phyloP scores from a whole-genome alignment of 2,113 vertebrate genomes.

The Rostratula benghalensis region DNA sequence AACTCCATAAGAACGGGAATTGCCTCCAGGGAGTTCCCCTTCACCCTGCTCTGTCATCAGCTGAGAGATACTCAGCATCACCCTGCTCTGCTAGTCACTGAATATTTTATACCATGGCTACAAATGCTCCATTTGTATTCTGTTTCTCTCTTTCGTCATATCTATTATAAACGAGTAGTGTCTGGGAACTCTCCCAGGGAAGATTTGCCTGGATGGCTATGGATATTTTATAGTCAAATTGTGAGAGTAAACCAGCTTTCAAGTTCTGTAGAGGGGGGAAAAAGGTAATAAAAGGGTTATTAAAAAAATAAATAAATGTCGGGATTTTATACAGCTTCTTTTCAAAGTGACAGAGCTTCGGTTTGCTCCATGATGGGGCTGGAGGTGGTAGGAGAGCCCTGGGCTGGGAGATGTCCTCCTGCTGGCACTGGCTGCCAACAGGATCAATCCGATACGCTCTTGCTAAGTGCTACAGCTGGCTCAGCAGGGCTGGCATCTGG shows the following conservation, averaged over 20 bases:
- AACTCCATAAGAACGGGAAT: not conserved
- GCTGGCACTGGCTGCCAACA: not conserved
- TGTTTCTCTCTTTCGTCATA: slow-evolving; percentile 68
- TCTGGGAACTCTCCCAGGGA: slow-evolving; percentile 70
- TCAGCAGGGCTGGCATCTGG: not conserved
- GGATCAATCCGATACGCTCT: not conserved
- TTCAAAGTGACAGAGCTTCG: not conserved
- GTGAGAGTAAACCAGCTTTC: slow-evolving; percentile 64
- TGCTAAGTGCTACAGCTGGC: not conserved
- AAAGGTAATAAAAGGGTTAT: slow-evolving; percentile 67
- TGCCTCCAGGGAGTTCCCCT: slow-evolving; percentile 47
- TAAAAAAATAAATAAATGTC: slow-evolving; percentile 71
- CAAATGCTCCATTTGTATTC: slow-evolving; percentile 68
- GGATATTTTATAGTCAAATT: slow-evolving; percentile 74
- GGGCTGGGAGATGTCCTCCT: not conserved
- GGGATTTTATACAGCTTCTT: not conserved
- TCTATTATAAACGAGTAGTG: slow-evolving; percentile 74
- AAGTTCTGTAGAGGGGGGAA: slow-evolving; percentile 4
- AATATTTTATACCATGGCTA: slow-evolving; percentile 69
- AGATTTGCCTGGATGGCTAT: slow-evolving; percentile 73
- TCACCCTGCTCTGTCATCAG: slow-evolving; percentile 26
- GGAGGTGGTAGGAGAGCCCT: not conserved
- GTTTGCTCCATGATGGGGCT: not conserved
- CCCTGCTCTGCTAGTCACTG: slow-evolving; percentile 50
- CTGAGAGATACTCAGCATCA: slow-evolving; percentile 45